These are phyloP conservation scores for Ochlodes sylvanus DNA, from an alignment of 2,888 invertebrate genomes.

Conservation along the genomic window DNA sequence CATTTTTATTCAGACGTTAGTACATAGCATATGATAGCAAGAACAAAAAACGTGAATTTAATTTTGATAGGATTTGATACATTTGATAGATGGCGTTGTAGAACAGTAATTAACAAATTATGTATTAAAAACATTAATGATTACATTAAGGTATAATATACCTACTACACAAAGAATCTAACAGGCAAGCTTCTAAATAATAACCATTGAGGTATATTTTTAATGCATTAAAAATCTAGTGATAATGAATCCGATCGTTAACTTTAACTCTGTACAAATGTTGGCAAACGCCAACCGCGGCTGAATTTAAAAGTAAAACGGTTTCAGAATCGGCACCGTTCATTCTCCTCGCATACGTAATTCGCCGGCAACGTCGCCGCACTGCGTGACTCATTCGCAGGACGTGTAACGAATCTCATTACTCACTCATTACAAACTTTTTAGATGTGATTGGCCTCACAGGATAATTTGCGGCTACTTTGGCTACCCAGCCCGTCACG, in stretches of 20 bases:
- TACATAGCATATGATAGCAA: too few relatives aligned
- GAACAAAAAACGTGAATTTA: too few relatives aligned
- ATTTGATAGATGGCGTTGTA: too few relatives aligned
- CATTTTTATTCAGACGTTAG: too few relatives aligned
- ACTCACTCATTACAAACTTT: slow-evolving; percentile 1
- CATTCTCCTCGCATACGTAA: slow-evolving; percentile 7
- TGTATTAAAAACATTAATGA: too few relatives aligned
- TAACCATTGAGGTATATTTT: too few relatives aligned
- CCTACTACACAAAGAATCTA: too few relatives aligned
- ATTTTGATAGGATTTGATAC: too few relatives aligned
- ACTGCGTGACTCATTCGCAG: slow-evolving; percentile 2
- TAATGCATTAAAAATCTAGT: too few relatives aligned
- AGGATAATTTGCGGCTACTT: background rate
- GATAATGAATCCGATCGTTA: background rate
- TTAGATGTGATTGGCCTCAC: background rate
- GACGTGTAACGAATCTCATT: slow-evolving; percentile 7
- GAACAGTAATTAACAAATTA: too few relatives aligned
- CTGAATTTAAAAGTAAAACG: slow-evolving; percentile 15
- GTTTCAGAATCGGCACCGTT: slow-evolving; percentile 9
- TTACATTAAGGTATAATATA: too few relatives aligned
- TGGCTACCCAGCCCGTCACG: background rate
- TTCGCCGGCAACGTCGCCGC: background rate
- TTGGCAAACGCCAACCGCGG: background rate
- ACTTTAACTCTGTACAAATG: background rate
- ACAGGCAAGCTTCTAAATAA: too few relatives aligned